These are phyloP conservation scores for Caiman crocodilus DNA, from an alignment of 2,797 vertebrate species.

Conservation along the genomic window DNA sequence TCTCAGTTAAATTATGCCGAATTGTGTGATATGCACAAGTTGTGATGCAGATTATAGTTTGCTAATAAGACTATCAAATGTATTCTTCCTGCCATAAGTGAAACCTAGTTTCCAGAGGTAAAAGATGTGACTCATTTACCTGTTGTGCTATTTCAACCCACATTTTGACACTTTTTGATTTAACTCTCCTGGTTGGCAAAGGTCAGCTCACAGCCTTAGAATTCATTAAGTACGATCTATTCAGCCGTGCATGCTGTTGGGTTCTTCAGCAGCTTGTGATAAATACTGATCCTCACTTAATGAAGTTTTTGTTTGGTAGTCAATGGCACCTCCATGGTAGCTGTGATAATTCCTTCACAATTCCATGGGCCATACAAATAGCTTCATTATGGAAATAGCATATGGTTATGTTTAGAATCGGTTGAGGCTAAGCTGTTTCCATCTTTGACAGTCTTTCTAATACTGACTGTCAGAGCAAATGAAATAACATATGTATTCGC, in stretches of 20 bases:
- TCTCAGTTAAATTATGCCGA: neutral
- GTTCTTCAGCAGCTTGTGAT: neutral
- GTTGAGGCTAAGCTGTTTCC: neutral
- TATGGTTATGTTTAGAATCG: neutral
- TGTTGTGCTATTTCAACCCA: neutral
- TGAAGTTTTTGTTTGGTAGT: slow-evolving; percentile 32
- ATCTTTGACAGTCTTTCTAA: slow-evolving; percentile 21
- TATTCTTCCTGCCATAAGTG: fast-evolving
- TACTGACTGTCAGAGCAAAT: neutral
- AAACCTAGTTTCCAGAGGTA: neutral
- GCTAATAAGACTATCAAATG: fast-evolving
- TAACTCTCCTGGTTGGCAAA: slow-evolving; percentile 41
- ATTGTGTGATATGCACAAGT: fast-evolving
- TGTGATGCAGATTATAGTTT: fast-evolving
- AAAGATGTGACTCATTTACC: neutral
- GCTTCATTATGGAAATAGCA: slow-evolving; percentile 12
- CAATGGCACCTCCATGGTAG: slow-evolving; percentile 17
- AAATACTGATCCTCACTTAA: slow-evolving; percentile 31
- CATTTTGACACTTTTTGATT: slow-evolving; percentile 33
- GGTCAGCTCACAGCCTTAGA: slow-evolving; percentile 22
- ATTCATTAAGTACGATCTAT: slow-evolving; percentile 22
- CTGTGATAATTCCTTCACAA: slow-evolving; percentile 35
- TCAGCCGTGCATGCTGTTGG: slow-evolving; percentile 10
- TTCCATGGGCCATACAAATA: neutral
- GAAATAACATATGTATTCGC: neutral